Conservation (phyloP, 2,888 invertebrate genomes). For the Orthosia gracilis region DNA sequence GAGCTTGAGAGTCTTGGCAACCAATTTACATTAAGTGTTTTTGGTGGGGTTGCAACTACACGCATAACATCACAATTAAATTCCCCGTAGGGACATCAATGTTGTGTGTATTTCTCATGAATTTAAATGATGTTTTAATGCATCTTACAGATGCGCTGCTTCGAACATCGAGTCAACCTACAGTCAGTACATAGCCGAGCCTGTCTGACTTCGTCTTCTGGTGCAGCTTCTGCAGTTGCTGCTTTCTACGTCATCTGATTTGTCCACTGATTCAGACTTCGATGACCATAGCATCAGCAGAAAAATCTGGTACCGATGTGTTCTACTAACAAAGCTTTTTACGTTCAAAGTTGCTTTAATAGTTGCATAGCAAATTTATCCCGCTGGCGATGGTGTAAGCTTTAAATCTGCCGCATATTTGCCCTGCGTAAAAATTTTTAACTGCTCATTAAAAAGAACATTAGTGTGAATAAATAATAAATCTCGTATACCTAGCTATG, state of each 20-base stretch:
- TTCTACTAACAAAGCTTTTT: background rate
- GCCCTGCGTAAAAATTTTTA: slow-evolving; percentile 2
- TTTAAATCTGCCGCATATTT: slow-evolving; percentile 10
- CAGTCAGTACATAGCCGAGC: background rate
- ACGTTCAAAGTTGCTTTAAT: slow-evolving; percentile 1
- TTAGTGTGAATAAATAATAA: background rate
- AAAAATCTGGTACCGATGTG: background rate
- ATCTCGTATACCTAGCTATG: background rate
- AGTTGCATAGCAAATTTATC: background rate
- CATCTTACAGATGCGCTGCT: slow-evolving; percentile 21
- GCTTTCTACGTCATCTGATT: background rate
- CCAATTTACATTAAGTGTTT: too few species aligned
- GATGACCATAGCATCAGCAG: background rate
- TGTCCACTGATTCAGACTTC: too few species aligned
- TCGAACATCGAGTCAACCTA: background rate
- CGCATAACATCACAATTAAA: too few species aligned
- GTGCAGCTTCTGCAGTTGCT: background rate
- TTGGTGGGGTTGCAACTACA: too few species aligned
- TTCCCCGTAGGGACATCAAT: too few species aligned
- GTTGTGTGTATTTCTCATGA: background rate
- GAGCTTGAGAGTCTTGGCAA: too few species aligned
- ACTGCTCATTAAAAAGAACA: background rate
- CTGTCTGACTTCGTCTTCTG: background rate
- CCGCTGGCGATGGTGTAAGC: slow-evolving; percentile 15
- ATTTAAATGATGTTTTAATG: background rate